Base-by-base conservation (phyloP, 2,888 invertebrate species). In the Loripinus fragilis region DNA sequence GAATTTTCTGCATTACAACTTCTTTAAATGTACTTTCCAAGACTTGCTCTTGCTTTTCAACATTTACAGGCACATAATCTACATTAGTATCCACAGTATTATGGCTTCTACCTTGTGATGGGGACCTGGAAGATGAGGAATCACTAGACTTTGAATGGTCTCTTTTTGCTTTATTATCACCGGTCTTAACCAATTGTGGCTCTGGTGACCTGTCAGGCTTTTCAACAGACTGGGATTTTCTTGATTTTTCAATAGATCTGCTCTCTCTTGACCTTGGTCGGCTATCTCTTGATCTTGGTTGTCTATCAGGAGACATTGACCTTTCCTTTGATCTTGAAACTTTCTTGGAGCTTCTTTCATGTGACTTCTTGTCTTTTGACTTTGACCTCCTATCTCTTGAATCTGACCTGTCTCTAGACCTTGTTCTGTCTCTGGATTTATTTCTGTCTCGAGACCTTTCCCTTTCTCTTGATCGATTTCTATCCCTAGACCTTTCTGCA, bases 181-280 rank as follows among this genome's bases (percentile, higher is more conserved):
- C 60, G 2, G 12, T 33, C 30, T 60, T 33, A 20, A 28, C 33
- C 20, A 12, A 2, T 5, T 28, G 7, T 17, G 30, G 30, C 33
- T 17, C 33, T n/a, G 30, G 23, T 17, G 20, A 30, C 20, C 23
- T 10, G 23, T 17, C 10, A 20, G 60, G 2, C 20, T 17, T 60
- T 10, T 60, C 60, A 33, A 28, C 33, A 17, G 60, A 60, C 33
- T 33, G 23, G 23, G 52, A 25, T 55, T 67, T 50, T 20, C 48
- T 50, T 15, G 23, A 10, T 50, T 20, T 69, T 10, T 50, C 67
- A 23, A 35, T 60, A 2, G 69, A 69, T n/a, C 23, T 69, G 23
- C 64, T 52, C 23, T 69, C 74, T 33, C 41, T 35, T 15, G 83
- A 83, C 45, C 74, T 48, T 67, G 83, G 80, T 35, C 52, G 73